Evolutionary conservation across 2,888 invertebrate species (phyloP), one percentile per base, ranked within the genome.

Genomic region (Drosophila affinis): DNA sequence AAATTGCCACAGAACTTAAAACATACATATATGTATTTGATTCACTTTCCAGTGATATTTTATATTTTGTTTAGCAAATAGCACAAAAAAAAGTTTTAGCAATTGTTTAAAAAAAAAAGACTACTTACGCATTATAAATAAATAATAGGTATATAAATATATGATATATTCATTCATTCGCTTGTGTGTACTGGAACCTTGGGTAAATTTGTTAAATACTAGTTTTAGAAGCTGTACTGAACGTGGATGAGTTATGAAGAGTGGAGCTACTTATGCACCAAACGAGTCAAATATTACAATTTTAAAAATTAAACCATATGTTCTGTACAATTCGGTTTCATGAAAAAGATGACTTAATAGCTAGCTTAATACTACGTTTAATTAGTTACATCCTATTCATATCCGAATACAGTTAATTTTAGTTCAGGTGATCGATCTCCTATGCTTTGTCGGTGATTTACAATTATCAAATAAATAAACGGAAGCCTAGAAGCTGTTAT

Each of bases 21-120:
- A 39, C 7, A n/a, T n/a, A n/a, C 7, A 14, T n/a, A n/a, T n/a
- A n/a, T n/a, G n/a, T n/a, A n/a, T 39, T 39, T 39, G n/a, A 84
- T 80, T 78, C 77, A 84, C 88, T 78, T 79, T 82, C 68, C 77
- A 84, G 82, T 81, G 75, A 79, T 65, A 72, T 52, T 76, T 76
- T 69, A 74, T 78, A 74, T 71, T 77, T 87, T 81, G 77, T 82
- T 87, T 71, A 76, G 78, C 75, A 39, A 75, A 67, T 76, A 76
- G 75, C 63, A 61, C 62, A 75, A 73, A 81, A 76, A 79, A 77
- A 57, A 17, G 32, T 7, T 39, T n/a, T 39, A 39, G n/a, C n/a
- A 39, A 39, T 14, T 39, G 67, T 68, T 64, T 51, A 62, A 24
- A 52, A 76, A 76, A 79, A 73, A 79, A 73, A 75, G 67, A 62